phyloP scores from a whole-genome alignment of 2,888 invertebrate genomes.

The Eremobia ochroleuca region DNA sequence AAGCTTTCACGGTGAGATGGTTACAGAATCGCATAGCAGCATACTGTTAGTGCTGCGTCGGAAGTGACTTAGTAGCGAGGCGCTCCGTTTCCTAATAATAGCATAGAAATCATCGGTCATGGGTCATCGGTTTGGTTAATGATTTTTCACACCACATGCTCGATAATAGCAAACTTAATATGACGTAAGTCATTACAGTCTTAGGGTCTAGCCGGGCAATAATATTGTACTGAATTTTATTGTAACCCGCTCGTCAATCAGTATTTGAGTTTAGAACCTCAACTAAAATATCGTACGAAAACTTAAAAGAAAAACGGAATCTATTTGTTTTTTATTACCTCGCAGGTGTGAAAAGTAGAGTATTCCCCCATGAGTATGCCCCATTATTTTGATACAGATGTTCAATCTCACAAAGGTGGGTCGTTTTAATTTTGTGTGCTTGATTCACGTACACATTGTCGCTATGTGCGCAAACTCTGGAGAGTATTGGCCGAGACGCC shows the following conservation, averaged over 20 bases:
- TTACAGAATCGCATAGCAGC: no score
- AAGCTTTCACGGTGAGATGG: no score
- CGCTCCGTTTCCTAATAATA: no score
- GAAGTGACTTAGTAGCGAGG: no score
- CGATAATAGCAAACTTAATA: neutral
- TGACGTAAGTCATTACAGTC: neutral
- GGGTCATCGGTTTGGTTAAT: no score
- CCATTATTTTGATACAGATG: constrained; percentile 4
- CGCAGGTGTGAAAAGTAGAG: neutral
- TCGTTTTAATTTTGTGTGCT: neutral
- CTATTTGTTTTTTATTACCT: neutral
- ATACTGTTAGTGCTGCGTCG: no score
- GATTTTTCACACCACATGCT: neutral
- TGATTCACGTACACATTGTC: neutral
- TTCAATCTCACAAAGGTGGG: neutral
- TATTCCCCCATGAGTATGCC: no score
- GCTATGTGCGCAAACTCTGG: no score
- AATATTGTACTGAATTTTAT: neutral
- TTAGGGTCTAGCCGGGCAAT: neutral
- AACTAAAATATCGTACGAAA: neutral
- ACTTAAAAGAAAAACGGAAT: neutral
- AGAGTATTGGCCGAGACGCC: neutral
- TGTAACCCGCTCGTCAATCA: neutral
- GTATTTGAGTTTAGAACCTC: neutral
- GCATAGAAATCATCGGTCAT: no score